A percentile compares a stretch with the other conserved stretches of the same genome.
phyloP scores from a whole-genome alignment of 1,140 invertebrate species.

The Apis florea region DNA sequence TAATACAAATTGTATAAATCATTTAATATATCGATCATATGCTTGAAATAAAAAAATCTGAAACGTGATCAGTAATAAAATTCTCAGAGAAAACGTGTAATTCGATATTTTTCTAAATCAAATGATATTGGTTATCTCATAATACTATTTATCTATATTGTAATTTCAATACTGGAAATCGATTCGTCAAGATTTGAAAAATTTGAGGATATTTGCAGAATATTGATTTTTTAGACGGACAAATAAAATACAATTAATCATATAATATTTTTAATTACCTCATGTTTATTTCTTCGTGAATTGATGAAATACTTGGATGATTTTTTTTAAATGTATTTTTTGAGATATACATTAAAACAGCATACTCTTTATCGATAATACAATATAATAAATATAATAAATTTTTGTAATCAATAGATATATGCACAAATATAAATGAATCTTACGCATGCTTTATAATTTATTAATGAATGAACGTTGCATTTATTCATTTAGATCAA shows the following conservation, averaged over 20 bases:
- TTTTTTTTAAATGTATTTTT: not conserved
- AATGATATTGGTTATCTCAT: not conserved
- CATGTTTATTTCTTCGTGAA: not conserved
- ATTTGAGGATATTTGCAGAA: not conserved
- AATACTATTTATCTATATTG: not conserved
- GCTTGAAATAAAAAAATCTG: no score
- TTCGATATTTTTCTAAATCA: not conserved
- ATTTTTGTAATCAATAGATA: no score
- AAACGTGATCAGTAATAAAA: not conserved
- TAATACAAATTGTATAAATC: no score
- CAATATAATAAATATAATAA: no score
- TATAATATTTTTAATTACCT: not conserved
- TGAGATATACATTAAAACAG: not conserved
- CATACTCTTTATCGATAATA: no score
- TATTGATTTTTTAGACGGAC: not conserved
- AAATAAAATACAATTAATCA: not conserved
- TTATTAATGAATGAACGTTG: no score
- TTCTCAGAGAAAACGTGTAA: not conserved
- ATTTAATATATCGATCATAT: no score
- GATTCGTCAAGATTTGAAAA: not conserved
- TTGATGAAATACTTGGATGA: no score
- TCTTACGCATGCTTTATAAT: no score
- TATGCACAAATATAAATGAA: no score
- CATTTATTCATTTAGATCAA: no score
- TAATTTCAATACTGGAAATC: not conserved